These are phyloP conservation scores for Hydrolagus affinis DNA, from an alignment of 2,113 vertebrate species.

Conservation along the genomic window DNA sequence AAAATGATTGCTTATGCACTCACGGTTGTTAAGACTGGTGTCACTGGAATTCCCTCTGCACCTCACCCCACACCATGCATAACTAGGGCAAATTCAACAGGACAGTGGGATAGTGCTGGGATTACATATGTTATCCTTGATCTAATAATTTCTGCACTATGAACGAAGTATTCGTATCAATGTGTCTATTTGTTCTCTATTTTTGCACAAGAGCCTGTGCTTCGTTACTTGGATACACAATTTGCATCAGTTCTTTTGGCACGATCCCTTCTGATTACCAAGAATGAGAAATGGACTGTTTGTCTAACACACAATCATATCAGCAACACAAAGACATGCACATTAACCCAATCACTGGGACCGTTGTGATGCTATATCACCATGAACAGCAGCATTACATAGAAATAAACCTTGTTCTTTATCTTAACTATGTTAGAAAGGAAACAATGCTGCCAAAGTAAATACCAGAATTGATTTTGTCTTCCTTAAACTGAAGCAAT, in stretches of 20 bases:
- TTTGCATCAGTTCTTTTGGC: background rate
- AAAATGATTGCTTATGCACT: too few species aligned
- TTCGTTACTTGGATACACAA: background rate
- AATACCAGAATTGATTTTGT: background rate
- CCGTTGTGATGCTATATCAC: background rate
- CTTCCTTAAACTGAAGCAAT: background rate
- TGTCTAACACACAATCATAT: background rate
- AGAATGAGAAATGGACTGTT: background rate
- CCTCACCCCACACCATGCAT: too few species aligned
- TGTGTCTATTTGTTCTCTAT: background rate
- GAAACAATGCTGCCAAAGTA: background rate
- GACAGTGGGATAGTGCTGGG: too few species aligned
- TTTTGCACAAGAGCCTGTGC: background rate
- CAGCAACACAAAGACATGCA: background rate
- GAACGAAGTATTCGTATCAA: too few species aligned
- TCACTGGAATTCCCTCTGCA: too few species aligned
- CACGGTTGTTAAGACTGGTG: too few species aligned
- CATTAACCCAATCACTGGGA: too few species aligned
- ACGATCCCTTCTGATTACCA: background rate
- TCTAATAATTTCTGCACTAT: too few species aligned
- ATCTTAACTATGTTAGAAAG: constrained; percentile 7
- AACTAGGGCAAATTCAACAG: too few species aligned
- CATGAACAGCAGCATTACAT: background rate
- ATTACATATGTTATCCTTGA: too few species aligned
- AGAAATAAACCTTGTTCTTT: background rate